Percentiles rank a stretch among this genome's conserved stretches.
Conservation (phyloP, 2,797 vertebrate genomes). For the Phataginus tricuspis region DNA sequence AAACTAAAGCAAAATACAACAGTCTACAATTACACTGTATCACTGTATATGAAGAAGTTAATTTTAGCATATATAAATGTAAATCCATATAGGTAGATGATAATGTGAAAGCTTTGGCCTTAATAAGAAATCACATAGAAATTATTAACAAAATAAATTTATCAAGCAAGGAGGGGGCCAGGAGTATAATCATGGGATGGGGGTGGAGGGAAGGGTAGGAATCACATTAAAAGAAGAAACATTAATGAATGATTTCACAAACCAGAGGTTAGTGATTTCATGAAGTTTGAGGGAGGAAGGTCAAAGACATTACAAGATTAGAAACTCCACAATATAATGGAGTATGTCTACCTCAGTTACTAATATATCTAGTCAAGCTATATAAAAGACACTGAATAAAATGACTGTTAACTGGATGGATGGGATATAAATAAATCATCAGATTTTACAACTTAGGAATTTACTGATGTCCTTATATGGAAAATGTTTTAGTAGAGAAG, state of each 20-base stretch:
- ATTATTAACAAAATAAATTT: not conserved
- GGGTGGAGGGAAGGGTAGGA: not conserved
- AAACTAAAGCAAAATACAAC: not conserved
- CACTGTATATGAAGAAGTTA: not conserved
- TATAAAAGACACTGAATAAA: not conserved
- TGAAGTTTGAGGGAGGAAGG: not conserved
- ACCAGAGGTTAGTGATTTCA: not conserved
- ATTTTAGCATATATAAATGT: not conserved
- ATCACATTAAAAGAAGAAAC: not conserved
- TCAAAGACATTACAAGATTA: not conserved
- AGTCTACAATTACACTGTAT: not conserved
- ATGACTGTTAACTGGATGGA: not conserved
- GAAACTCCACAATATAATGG: not conserved
- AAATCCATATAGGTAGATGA: not conserved
- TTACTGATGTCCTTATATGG: not conserved
- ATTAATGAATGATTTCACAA: not conserved
- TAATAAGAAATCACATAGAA: not conserved
- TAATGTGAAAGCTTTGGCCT: not conserved
- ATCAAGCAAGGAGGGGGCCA: not conserved
- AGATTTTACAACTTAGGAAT: not conserved
- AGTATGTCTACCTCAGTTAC: not conserved
- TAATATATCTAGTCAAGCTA: not conserved
- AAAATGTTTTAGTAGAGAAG: constrained; percentile 24
- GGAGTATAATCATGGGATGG: not conserved
- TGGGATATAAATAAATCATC: constrained; percentile 9